Evolutionary conservation across 2,113 vertebrate species (phyloP).

Genomic region (Eulemur macaco): DNA sequence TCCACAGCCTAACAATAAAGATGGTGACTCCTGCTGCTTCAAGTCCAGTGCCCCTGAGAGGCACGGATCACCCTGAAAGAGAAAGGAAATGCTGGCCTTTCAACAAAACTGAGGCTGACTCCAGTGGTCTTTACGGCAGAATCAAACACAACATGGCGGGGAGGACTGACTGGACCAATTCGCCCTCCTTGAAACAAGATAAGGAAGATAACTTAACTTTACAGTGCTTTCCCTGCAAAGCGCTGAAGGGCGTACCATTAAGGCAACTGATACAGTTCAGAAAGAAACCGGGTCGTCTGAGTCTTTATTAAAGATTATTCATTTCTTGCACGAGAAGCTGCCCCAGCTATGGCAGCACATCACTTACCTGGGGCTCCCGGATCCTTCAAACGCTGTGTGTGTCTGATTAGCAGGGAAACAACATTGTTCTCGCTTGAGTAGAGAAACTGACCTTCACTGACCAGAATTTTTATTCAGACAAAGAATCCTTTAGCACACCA

Average conservation of each 20-base stretch:
- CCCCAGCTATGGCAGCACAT: slow-evolving; percentile 34
- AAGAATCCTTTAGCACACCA: slow-evolving; percentile 28
- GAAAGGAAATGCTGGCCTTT: slow-evolving; percentile 48
- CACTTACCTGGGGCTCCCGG: slow-evolving; percentile 38
- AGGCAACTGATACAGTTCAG: slow-evolving; percentile 54
- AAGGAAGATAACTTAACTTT: slow-evolving; percentile 64
- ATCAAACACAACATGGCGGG: slow-evolving; percentile 59
- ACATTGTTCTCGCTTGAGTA: slow-evolving; percentile 38
- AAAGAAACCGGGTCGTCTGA: slow-evolving; percentile 44
- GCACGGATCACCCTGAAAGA: background rate
- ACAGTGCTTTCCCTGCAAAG: slow-evolving; percentile 45
- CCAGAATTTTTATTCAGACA: slow-evolving; percentile 44
- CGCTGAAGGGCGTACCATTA: slow-evolving; percentile 52
- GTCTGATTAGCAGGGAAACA: slow-evolving; percentile 69
- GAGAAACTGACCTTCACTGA: slow-evolving; percentile 68
- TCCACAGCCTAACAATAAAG: slow-evolving; percentile 57
- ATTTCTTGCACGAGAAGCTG: slow-evolving; percentile 60
- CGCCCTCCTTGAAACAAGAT: slow-evolving; percentile 51
- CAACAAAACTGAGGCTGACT: slow-evolving; percentile 57
- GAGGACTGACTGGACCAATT: slow-evolving; percentile 52
- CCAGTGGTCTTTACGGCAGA: slow-evolving; percentile 52
- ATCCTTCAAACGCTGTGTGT: slow-evolving; percentile 48
- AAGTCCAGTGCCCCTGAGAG: slow-evolving; percentile 50
- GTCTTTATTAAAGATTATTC: slow-evolving; percentile 72
- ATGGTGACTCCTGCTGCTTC: slow-evolving; percentile 66